Evolutionary conservation across 2,888 invertebrate species (phyloP), one percentile per base, ranked within the genome.

Genomic region (Leucania comma): DNA sequence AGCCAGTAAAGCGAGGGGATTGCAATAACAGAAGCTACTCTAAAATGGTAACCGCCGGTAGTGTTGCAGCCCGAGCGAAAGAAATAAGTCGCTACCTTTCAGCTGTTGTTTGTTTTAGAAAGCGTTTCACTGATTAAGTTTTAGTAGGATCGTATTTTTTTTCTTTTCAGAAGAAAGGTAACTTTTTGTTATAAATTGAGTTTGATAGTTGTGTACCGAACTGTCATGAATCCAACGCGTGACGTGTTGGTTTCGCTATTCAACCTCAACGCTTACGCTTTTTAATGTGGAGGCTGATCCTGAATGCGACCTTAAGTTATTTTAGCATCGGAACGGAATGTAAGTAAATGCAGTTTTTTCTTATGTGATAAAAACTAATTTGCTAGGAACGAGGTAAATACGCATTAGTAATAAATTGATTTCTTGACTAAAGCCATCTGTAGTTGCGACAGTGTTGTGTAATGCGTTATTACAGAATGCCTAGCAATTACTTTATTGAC

Each of bases 41-140:
- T 86, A 80, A 83, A 87, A 84, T 81, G 84, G 83, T 84, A 85
- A 85, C 81, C 81, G 82, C 76, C 79, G 76, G 86, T 87, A 88
- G 90, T 89, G 87, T 88, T 88, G 85, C 86, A 85, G 80, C 77
- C 78, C 71, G 86, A 87, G 87, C 86, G 82, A 87, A 87, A 85
- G 73, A 80, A 83, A 80, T 80, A 63, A 48, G 60, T 73, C 35
- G 57, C 35, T 57, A 80, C 65, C 80, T 84, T 81, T 42, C 57
- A 75, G 32, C 26, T 50, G 75, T 46, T 57, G 81, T 86, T 87
- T 85, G 77, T 86, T 87, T 78, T 82, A 84, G 76, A 84, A 81
- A 84, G 78, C 79, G 82, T 83, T 85, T 86, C 81, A 83, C 82
- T 85, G 81, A 84, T 68, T 85, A 77, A 80, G 79, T 85, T 86